Evolutionary conservation across 2,888 invertebrate genomes (phyloP).

Genomic region (Polietes domitor): DNA sequence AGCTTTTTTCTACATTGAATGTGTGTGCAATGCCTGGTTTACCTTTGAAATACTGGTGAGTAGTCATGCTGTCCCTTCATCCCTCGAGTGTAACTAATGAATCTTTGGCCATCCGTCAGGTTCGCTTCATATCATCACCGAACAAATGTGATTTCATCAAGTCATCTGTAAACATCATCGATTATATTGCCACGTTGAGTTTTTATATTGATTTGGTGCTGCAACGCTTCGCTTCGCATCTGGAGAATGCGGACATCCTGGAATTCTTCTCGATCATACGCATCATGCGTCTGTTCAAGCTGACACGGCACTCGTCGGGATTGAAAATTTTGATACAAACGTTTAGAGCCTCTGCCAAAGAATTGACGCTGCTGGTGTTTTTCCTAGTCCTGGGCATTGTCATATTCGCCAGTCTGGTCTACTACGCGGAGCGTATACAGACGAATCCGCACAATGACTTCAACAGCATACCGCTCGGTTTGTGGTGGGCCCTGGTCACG

Average conservation of each 20-base stretch:
- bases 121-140: slow-evolving; percentile 95
- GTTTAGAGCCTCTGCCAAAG: slow-evolving; percentile 98
- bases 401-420: slow-evolving; percentile 98
- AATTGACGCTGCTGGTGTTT: slow-evolving; percentile 97
- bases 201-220: slow-evolving; percentile 97
- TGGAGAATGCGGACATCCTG: slow-evolving; percentile 96
- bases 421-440: slow-evolving; percentile 98
- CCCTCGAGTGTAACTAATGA: not conserved
- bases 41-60: slow-evolving; percentile 94
- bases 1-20: slow-evolving; percentile 99
- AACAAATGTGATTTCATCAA: slow-evolving; percentile 97
- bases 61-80: not conserved
- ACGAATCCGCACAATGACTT: slow-evolving; percentile 98
- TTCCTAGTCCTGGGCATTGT: slow-evolving; percentile 98
- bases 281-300: slow-evolving; percentile 98
- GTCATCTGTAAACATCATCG: slow-evolving; percentile 98
- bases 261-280: slow-evolving; percentile 99
- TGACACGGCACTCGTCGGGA: slow-evolving; percentile 98
- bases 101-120: slow-evolving; percentile 73
- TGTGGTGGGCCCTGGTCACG: slow-evolving; percentile 99
- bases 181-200: slow-evolving; percentile 98
- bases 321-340: slow-evolving; percentile 99
- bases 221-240: slow-evolving; percentile 93
- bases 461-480: slow-evolving; percentile 97
- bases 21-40: slow-evolving; percentile 99